Base-by-base conservation (phyloP, 2,797 vertebrate genomes). In the Lerista edwardsae region DNA sequence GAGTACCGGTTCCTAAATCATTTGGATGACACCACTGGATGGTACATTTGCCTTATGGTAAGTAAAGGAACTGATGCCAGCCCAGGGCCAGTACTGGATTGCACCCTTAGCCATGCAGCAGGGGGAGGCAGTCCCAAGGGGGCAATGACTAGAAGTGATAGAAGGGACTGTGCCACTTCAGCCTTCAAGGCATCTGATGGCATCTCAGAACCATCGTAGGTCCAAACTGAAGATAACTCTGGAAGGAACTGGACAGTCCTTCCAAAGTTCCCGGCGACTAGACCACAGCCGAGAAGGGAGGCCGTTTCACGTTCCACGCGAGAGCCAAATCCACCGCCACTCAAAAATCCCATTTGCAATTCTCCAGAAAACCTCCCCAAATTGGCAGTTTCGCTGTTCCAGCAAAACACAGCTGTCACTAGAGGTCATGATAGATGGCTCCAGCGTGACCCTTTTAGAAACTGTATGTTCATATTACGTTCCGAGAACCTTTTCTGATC, bases 351-450 rank as follows among this genome's bases (percentile, higher is more conserved):
- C 90, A 86, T 87, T 91, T 92, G 88, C 85, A 87, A 21, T 0
- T 31, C 11, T 0, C 0, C 41, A 75, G 82, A 47, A 73, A 89
- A 23, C n/a, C 67, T 78, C 57, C 75, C 79, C 67, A 80, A 83
- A 84, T 79, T 91, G 88, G 85, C 84, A 77, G 80, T 23, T 92
- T 77, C 88, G 77, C 84, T 90, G 89, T 89, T 91, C 89, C 81
- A 65, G 10, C 72, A 91, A 81, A 71, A 82, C 39, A 1, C 21
- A 61, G 75, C 78, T 94, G 92, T 83, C n/a, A 0, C 80, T 72
- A 79, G 82, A 86, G 88, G 87, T 82, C 91, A 27, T 91, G 93
- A 93, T 91, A 93, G 87, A 95, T 91, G 86, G 86, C 0, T 86
- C 82, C 80, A 81, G 41, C 29, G 0, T 68, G n/a, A 91, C 88